phyloP scores from a whole-genome alignment of 2,113 vertebrate species.

The Amia ocellicauda region DNA sequence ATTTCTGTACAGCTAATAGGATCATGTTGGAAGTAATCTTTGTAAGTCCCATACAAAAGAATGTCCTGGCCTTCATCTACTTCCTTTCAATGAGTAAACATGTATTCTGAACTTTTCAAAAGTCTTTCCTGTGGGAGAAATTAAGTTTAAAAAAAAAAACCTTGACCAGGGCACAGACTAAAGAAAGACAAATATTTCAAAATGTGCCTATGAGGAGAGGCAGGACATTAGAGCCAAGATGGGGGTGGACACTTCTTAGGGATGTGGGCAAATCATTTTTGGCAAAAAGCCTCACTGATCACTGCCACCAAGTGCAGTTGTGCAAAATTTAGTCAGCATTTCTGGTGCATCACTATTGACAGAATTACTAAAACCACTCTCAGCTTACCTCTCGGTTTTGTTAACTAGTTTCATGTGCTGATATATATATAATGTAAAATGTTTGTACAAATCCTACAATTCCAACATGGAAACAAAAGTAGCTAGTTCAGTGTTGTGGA shows the following conservation, averaged over 20 bases:
- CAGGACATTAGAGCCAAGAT: conserved; percentile 31
- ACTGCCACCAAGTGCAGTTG: not conserved
- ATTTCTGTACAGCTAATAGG: conserved; percentile 70
- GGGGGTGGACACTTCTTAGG: conserved; percentile 18
- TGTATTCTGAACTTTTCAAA: conserved; percentile 43
- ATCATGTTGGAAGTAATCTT: conserved; percentile 73
- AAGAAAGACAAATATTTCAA: conserved; percentile 43
- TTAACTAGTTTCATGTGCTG: too few relatives aligned
- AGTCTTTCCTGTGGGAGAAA: conserved; percentile 69
- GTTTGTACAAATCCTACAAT: too few relatives aligned
- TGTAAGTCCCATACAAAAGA: conserved; percentile 68
- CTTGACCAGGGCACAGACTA: conserved; percentile 48
- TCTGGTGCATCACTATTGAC: conserved; percentile 27
- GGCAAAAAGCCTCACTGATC: not conserved
- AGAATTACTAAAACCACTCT: conserved; percentile 36
- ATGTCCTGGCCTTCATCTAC: conserved; percentile 69
- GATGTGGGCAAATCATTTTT: conserved; percentile 19
- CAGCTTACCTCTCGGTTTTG: conserved; percentile 53
- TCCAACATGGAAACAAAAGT: too few relatives aligned
- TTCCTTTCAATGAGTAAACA: conserved; percentile 71
- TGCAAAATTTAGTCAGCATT: conserved; percentile 30
- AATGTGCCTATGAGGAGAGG: conserved; percentile 51
- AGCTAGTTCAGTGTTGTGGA: too few relatives aligned
- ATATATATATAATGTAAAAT: too few relatives aligned
- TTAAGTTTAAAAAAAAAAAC: conserved; percentile 26